These are phyloP conservation scores for Euclidia mi DNA, from an alignment of 2,888 invertebrate species.

Conservation along the genomic window DNA sequence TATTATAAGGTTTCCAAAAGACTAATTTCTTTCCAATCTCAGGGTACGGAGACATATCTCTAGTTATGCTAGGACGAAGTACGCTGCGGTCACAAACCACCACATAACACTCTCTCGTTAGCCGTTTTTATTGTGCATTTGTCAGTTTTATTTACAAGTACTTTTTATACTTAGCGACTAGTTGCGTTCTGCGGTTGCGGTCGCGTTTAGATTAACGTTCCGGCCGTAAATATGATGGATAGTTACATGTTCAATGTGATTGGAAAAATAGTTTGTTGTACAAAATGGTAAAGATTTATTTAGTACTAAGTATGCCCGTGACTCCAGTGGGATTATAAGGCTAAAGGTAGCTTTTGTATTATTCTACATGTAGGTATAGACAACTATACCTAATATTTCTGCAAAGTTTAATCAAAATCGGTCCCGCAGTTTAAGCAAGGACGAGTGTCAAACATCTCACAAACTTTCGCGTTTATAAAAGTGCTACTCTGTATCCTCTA, in stretches of 20 bases:
- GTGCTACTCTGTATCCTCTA: too few species aligned
- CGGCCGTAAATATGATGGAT: constrained; percentile 41
- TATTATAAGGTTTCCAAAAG: too few species aligned
- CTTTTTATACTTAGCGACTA: constrained; percentile 65
- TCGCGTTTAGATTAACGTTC: constrained; percentile 46
- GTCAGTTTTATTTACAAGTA: constrained; percentile 63
- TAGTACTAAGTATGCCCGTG: too few species aligned
- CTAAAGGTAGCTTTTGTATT: too few species aligned
- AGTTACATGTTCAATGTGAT: constrained; percentile 18
- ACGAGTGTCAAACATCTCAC: too few species aligned
- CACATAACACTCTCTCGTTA: constrained; percentile 69
- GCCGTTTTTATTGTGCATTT: constrained; percentile 72
- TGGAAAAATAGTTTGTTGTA: constrained; percentile 3
- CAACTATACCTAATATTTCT: too few species aligned
- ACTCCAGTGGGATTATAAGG: too few species aligned
- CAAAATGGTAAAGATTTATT: not conserved
- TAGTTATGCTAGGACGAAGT: constrained; percentile 29
- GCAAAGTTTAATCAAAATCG: too few species aligned
- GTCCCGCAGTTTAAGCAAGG: too few species aligned
- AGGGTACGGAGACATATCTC: not conserved
- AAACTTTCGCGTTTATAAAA: too few species aligned
- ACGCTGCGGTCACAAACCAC: constrained; percentile 56
- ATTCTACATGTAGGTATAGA: too few species aligned
- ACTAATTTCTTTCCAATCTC: too few species aligned
- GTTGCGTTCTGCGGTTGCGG: constrained; percentile 55